Evolutionary conservation across 64 coral and sea anemone genomes (phyloP), one percentile per base, ranked within the genome.

Genomic region (Pachyseris speciosa): DNA sequence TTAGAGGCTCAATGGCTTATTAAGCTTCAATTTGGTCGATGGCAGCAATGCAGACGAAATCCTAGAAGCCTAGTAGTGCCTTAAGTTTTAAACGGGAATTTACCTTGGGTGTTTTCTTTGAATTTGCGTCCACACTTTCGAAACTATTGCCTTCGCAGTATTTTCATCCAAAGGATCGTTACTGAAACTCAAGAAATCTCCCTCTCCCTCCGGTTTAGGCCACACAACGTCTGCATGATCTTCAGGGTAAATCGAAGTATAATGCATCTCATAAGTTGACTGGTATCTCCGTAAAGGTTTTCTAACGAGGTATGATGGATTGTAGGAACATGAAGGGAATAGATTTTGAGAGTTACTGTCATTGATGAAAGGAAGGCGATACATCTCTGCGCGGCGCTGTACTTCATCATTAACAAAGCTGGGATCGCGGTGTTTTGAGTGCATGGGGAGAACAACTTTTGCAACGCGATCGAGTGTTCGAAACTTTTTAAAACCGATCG

Each of bases 361-460:
- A 11, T 0, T 24, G 5, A 86, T 86, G 57, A 92, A 86, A 12
- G 90, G 90, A 26, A 92, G 60, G 3, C 10, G 22, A 52, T 76
- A 67, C 40, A 92, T 92, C 36, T 52, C 63, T 0, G 70, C 19
- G 17, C 90, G 58, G 30, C 31, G 53, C 15, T 55, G 25, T 25
- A 15, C 41, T 51, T 86, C 43, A 4, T 60, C 53, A 10, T 17
- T 45, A 40, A 53, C 75, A 37, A 49, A 67, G 9, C 48, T 75
- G 1, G 22, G 83, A 44, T 67, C 44, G 4, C 13, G 0, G 13
- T 26, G 61, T 76, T 77, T 65, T 16, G 22, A 30, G 30, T 92
- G 90, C 81, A 92, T 86, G 0, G 90, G 90, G 30, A 92, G 58
- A 73, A 49, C 66, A 29, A n/a, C n/a, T n/a, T n/a, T n/a, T n/a